phyloP scores from a whole-genome alignment of 2,113 vertebrate genomes.

The Cebus imitator region DNA sequence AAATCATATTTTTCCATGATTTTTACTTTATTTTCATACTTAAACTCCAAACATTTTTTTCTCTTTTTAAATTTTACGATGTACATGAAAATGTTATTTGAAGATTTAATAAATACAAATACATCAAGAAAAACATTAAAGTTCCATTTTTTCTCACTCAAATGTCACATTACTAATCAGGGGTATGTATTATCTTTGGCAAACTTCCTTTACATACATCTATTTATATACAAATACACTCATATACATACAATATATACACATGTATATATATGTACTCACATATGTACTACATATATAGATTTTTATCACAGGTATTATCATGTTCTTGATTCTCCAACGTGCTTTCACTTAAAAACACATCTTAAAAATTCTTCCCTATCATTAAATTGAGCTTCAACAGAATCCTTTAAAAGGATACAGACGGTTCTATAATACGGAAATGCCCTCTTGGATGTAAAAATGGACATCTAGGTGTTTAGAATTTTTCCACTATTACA shows the following conservation, averaged over 20 bases:
- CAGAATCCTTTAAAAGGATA: neutral
- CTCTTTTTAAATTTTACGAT: neutral
- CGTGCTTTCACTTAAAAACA: neutral
- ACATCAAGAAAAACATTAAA: neutral
- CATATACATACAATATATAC: neutral
- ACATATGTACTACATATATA: neutral
- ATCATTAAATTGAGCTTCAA: neutral
- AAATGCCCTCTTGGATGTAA: neutral
- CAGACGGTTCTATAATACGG: neutral
- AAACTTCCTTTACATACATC: neutral
- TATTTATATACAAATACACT: neutral
- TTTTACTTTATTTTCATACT: neutral
- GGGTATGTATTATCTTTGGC: neutral
- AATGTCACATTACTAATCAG: neutral
- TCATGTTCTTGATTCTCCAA: neutral
- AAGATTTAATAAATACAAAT: neutral
- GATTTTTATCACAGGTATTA: neutral
- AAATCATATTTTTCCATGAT: neutral
- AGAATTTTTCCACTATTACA: neutral
- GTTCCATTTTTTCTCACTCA: neutral
- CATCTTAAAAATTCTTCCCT: neutral
- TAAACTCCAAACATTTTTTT: neutral
- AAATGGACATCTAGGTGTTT: neutral
- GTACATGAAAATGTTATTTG: neutral
- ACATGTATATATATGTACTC: neutral